These are phyloP conservation scores for Gymnocheta viridis DNA, from an alignment of 2,888 invertebrate species.

Conservation along the genomic window DNA sequence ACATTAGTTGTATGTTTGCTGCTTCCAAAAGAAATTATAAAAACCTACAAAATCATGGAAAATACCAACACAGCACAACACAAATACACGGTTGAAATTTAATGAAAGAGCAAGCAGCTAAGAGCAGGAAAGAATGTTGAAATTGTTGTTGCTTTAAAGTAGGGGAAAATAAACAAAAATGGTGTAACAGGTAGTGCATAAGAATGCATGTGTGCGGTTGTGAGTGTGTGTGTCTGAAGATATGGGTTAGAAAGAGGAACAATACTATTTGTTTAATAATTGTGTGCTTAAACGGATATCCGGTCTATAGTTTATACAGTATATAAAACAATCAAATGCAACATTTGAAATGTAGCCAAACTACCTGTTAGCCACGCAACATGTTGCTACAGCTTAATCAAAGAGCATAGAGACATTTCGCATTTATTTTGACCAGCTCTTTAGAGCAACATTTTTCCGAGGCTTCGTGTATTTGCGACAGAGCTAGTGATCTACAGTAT, in stretches of 20 bases:
- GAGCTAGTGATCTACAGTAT: conserved; percentile 57
- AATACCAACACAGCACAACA: conserved; percentile 7
- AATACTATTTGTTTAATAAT: not conserved
- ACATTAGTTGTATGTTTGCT: not conserved
- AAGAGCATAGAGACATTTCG: conserved; percentile 53
- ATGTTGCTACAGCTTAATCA: conserved; percentile 20
- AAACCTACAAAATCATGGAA: conserved; percentile 38
- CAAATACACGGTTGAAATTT: not conserved
- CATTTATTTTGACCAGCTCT: conserved; percentile 43
- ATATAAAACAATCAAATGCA: conserved; percentile 26
- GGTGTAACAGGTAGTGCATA: conserved; percentile 20
- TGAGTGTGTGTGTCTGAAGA: not conserved
- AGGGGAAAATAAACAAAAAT: conserved; percentile 20
- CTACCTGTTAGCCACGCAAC: conserved; percentile 41
- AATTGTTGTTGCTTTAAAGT: not conserved
- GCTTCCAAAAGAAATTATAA: not conserved
- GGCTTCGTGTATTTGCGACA: conserved; percentile 70
- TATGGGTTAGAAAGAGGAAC: not conserved
- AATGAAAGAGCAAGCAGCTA: not conserved
- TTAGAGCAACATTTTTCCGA: conserved; percentile 64
- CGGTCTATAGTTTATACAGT: conserved; percentile 37
- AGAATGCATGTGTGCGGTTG: not conserved
- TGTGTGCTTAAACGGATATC: conserved; percentile 53
- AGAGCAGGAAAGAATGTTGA: not conserved
- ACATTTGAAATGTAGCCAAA: conserved; percentile 45